Evolutionary conservation across 2,888 invertebrate genomes (phyloP).

Genomic region (Gandaritis pyraliata): DNA sequence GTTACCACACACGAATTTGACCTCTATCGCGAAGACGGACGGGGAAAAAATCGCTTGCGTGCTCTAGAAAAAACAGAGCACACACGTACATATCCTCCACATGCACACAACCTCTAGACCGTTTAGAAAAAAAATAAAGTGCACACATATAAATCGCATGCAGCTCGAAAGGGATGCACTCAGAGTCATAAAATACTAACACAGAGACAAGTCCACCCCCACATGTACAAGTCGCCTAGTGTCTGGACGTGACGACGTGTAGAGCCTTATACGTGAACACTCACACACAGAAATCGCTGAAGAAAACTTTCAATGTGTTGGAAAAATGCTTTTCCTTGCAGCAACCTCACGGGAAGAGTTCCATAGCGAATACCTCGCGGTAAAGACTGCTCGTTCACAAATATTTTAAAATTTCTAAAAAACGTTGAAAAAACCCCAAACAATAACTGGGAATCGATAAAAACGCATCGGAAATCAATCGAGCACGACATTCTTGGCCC

Average conservation of each 20-base stretch:
- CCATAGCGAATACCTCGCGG: slow-evolving; percentile 85
- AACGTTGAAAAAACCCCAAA: slow-evolving; percentile 47
- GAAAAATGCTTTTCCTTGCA: slow-evolving; percentile 84
- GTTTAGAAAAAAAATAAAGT: slow-evolving; percentile 82
- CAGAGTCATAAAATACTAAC: slow-evolving; percentile 82
- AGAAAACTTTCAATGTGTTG: slow-evolving; percentile 82
- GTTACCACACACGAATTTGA: slow-evolving; percentile 51
- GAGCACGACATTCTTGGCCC: slow-evolving; percentile 67
- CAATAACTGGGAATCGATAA: slow-evolving; percentile 49
- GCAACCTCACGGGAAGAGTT: slow-evolving; percentile 84
- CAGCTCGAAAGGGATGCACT: slow-evolving; percentile 84
- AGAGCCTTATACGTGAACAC: slow-evolving; percentile 54
- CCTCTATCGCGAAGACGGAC: slow-evolving; percentile 42
- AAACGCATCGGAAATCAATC: slow-evolving; percentile 64
- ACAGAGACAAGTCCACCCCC: slow-evolving; percentile 53
- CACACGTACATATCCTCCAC: slow-evolving; percentile 68
- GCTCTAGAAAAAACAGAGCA: slow-evolving; percentile 69
- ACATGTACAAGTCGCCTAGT: slow-evolving; percentile 52
- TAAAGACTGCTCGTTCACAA: slow-evolving; percentile 80
- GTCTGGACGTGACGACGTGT: slow-evolving; percentile 65
- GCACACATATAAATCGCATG: slow-evolving; percentile 83
- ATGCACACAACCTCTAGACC: slow-evolving; percentile 60
- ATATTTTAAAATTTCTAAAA: slow-evolving; percentile 54
- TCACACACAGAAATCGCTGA: slow-evolving; percentile 63
- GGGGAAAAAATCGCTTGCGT: slow-evolving; percentile 47